Percentiles rank a stretch among this genome's conserved stretches.
Conservation (phyloP, 2,888 invertebrate species). For the Drosophila subsilvestris region DNA sequence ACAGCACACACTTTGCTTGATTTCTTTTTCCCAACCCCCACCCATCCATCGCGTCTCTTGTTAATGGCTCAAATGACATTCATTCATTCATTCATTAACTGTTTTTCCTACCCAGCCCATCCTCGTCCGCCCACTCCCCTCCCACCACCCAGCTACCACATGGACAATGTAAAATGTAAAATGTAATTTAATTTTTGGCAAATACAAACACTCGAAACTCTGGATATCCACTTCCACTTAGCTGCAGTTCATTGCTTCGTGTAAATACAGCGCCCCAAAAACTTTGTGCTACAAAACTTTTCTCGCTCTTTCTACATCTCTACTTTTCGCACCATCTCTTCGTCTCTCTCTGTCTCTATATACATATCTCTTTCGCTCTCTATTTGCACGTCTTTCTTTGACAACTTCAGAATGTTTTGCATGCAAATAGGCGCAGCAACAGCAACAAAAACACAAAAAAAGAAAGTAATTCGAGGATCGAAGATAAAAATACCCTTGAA, state of each 20-base stretch:
- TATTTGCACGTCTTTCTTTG: slow-evolving; percentile 42
- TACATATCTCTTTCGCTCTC: slow-evolving; percentile 31
- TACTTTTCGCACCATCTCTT: slow-evolving; percentile 7
- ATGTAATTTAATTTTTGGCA: slow-evolving; percentile 44
- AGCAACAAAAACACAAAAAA: neutral
- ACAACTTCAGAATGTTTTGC: slow-evolving; percentile 35
- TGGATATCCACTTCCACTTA: slow-evolving; percentile 22
- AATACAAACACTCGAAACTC: slow-evolving; percentile 41
- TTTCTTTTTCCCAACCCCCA: slow-evolving; percentile 20
- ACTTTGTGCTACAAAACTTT: slow-evolving; percentile 21
- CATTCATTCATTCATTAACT: slow-evolving; percentile 43
- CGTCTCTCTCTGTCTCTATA: slow-evolving; percentile 23
- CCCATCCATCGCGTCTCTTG: neutral
- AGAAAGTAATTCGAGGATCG: neutral
- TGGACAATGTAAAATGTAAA: neutral
- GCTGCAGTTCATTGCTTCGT: slow-evolving; percentile 42
- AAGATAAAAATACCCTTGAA: neutral
- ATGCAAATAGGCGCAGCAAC: slow-evolving; percentile 48
- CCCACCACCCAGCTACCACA: neutral
- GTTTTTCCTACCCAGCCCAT: neutral
- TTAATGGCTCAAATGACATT: slow-evolving; percentile 48
- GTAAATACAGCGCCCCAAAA: slow-evolving; percentile 25
- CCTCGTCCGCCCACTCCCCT: neutral
- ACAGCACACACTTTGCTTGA: slow-evolving; percentile 32
- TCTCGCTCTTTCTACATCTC: neutral